Percentiles rank a stretch among this genome's conserved stretches.
phyloP scores from a whole-genome alignment of 2,113 vertebrate species.

The Chionodraco myersi region DNA sequence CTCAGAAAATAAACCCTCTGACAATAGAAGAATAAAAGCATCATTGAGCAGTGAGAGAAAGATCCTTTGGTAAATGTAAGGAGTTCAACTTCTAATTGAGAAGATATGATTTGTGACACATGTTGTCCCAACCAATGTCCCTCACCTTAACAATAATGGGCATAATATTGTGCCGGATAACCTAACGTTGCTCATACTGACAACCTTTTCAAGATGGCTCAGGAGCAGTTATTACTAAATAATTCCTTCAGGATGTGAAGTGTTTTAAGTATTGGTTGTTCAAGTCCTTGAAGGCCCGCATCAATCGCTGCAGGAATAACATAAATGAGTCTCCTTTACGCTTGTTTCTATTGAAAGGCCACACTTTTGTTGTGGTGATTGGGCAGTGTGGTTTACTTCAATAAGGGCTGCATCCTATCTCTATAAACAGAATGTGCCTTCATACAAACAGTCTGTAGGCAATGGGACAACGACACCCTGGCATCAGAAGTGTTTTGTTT shows the following conservation, averaged over 20 bases:
- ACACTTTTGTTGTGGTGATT: background rate
- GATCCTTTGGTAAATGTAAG: background rate
- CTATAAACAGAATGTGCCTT: too few species aligned
- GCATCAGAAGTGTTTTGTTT: too few species aligned
- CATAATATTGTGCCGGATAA: too few species aligned
- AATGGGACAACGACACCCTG: too few species aligned
- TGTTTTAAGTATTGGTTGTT: background rate
- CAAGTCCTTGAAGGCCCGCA: background rate
- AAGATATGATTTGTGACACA: background rate
- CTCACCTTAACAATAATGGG: too few species aligned
- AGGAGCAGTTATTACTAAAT: background rate
- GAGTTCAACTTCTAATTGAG: background rate
- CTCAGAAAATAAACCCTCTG: background rate
- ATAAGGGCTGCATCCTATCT: background rate
- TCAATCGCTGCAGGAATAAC: background rate
- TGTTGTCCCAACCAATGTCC: too few species aligned
- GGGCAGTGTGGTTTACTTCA: background rate
- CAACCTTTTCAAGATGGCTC: background rate
- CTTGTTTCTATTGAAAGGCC: background rate
- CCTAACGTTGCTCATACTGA: background rate
- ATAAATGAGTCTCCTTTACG: background rate
- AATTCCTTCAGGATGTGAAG: background rate
- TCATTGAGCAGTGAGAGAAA: background rate
- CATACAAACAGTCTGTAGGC: too few species aligned
- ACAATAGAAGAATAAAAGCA: background rate